Evolutionary conservation across 2,797 vertebrate genomes (phyloP).

Genomic region (Sebastiscus albofasciatus): DNA sequence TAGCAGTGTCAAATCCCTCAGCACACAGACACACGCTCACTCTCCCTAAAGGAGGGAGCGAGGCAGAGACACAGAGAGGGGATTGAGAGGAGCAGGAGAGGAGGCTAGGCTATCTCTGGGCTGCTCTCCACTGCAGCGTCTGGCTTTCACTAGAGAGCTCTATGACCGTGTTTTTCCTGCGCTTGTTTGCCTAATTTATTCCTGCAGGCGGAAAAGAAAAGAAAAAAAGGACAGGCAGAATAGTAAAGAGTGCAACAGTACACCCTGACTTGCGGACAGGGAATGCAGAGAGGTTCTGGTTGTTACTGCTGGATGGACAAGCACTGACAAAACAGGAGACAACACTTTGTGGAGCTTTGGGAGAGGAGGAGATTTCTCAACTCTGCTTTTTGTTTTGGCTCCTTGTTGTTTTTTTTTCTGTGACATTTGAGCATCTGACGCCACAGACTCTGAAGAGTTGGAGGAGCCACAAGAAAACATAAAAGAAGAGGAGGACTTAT

Average conservation of each 20-base stretch:
- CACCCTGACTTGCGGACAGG: conserved; percentile 72
- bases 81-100: conserved; percentile 65
- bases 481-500: conserved; percentile 46
- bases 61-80: conserved; percentile 56
- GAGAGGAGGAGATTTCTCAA: conserved; percentile 61
- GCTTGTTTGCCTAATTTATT: conserved; percentile 79
- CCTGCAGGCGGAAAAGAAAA: conserved; percentile 36
- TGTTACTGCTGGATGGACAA: conserved; percentile 78
- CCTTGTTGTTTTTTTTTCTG: conserved; percentile 12
- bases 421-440: conserved; percentile 70
- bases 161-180: conserved; percentile 68
- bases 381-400: conserved; percentile 58
- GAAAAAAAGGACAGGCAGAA: conserved; percentile 39
- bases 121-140: conserved; percentile 68
- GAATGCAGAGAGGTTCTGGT: conserved; percentile 74
- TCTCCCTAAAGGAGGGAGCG: conserved; percentile 76
- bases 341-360: conserved; percentile 41
- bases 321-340: conserved; percentile 79
- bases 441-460: conserved; percentile 35
- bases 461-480: conserved; percentile 55
- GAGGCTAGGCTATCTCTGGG: conserved; percentile 75
- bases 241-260: conserved; percentile 72
- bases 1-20: conserved; percentile 91
- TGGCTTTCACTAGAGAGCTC: conserved; percentile 66
- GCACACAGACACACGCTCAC: conserved; percentile 85